phyloP scores from a whole-genome alignment of 2,113 vertebrate species.

The Miniopterus natalensis region DNA sequence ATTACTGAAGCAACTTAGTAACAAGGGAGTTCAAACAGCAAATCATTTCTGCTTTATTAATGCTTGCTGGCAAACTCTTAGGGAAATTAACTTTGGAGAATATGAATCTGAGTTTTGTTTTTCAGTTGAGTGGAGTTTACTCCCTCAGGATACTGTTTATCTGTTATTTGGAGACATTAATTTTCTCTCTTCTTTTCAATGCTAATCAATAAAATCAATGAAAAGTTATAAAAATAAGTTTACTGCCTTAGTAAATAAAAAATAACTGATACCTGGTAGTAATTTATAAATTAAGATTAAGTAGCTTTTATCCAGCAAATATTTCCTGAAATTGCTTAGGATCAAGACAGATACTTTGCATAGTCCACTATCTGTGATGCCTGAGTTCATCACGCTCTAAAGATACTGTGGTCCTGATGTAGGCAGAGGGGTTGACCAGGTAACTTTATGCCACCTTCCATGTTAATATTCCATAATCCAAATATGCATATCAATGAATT shows the following conservation, averaged over 20 bases:
- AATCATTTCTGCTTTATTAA: constrained; percentile 16
- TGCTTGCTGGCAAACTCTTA: not conserved
- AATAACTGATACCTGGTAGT: not conserved
- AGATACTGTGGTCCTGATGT: not conserved
- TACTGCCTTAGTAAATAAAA: not conserved
- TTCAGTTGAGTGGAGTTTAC: not conserved
- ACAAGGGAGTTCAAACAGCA: not conserved
- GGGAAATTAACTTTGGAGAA: constrained; percentile 4
- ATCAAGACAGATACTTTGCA: not conserved
- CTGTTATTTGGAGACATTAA: not conserved
- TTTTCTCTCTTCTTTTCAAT: constrained; percentile 10
- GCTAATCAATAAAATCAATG: constrained; percentile 37
- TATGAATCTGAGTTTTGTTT: constrained; percentile 14
- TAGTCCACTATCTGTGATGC: not conserved
- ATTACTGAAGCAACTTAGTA: not conserved
- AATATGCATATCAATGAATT: not conserved
- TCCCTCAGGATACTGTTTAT: not conserved
- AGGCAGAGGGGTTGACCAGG: not conserved
- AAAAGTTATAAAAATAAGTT: not conserved
- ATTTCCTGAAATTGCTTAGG: not conserved
- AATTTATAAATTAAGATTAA: constrained; percentile 33
- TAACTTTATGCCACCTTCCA: not conserved
- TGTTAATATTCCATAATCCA: not conserved
- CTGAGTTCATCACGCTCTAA: not conserved
- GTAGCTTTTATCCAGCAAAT: not conserved